Conservation (phyloP, 2,113 vertebrate species). For the Grus americana region DNA sequence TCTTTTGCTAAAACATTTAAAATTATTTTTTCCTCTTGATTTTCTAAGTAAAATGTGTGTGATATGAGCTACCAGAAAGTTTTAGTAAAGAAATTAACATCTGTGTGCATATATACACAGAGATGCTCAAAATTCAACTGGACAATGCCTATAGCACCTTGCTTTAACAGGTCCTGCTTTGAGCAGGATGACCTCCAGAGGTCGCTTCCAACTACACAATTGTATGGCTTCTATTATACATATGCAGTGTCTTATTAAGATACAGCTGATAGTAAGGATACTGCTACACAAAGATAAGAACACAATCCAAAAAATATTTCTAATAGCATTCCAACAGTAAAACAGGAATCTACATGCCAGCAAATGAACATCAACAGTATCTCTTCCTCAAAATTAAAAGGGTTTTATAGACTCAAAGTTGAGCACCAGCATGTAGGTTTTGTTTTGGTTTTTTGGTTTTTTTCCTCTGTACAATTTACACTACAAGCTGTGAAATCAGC, state of each 20-base stretch:
- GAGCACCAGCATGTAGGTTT: not conserved
- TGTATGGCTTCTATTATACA: not conserved
- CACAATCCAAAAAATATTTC: not conserved
- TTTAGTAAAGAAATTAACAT: not conserved
- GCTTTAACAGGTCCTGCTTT: not conserved
- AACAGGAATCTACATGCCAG: not conserved
- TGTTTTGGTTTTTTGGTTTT: not conserved
- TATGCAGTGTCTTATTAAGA: not conserved
- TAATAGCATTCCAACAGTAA: not conserved
- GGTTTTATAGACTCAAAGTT: not conserved
- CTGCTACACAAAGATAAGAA: not conserved
- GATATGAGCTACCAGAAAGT: not conserved
- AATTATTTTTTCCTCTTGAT: not conserved
- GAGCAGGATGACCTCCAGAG: not conserved
- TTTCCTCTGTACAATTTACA: not conserved
- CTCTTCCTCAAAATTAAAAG: not conserved
- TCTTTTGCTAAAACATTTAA: not conserved
- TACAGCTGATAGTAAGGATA: not conserved
- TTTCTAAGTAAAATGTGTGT: not conserved
- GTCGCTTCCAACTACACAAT: fast-evolving
- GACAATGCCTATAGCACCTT: not conserved
- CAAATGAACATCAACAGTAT: not conserved
- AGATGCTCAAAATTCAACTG: not conserved
- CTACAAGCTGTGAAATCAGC: not conserved
- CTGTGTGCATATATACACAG: not conserved